Conservation (phyloP, 2,113 vertebrate genomes). For the Cebidichthys violaceus region DNA sequence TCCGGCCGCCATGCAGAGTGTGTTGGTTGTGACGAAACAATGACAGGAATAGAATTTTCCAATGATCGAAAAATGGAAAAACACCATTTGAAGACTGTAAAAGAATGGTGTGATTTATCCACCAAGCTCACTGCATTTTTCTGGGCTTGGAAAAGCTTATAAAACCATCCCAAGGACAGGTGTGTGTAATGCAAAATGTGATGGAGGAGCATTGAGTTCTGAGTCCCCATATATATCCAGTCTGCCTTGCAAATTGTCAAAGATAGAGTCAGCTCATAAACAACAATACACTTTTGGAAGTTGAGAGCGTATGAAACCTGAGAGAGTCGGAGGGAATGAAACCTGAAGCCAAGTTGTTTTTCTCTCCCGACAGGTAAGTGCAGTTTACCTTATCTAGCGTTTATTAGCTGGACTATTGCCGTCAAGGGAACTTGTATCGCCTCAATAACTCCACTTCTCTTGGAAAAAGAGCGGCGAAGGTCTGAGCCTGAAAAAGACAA, state of each 20-base stretch:
- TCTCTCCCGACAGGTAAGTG: conserved; percentile 54
- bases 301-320: conserved; percentile 14
- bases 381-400: conserved; percentile 51
- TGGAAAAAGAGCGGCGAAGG: neutral
- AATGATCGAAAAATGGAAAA: neutral
- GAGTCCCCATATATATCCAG: conserved; percentile 1
- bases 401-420: conserved; percentile 57
- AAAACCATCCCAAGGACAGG: conserved; percentile 9
- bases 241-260: conserved; percentile 21
- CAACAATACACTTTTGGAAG: conserved; percentile 6
- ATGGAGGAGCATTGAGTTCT: conserved; percentile 7
- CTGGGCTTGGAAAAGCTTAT: conserved; percentile 1
- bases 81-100: neutral
- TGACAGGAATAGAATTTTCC: neutral
- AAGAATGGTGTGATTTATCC: neutral
- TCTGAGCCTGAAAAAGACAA: conserved; percentile 24
- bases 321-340: conserved; percentile 17
- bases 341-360: conserved; percentile 50
- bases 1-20: neutral
- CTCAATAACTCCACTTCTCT: conserved; percentile 32
- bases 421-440: conserved; percentile 32
- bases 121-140: neutral
- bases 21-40: neutral
- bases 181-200: conserved; percentile 36
- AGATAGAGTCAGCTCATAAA: conserved; percentile 35